Conservation (phyloP, 2,888 invertebrate species). For the Caenorhabditis plicata region DNA sequence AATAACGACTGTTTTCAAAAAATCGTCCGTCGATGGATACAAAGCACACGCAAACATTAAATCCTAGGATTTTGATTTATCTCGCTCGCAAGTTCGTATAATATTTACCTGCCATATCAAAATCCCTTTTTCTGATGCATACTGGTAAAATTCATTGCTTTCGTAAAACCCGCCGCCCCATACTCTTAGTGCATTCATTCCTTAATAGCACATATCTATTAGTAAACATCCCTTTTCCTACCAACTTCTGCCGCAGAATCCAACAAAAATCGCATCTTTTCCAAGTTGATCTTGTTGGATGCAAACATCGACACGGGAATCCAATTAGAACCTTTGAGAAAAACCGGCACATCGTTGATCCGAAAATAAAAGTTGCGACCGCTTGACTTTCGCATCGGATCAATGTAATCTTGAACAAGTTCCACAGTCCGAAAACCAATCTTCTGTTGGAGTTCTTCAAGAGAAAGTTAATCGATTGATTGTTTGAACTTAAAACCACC, state of each 20-base stretch:
- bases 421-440: constrained; percentile 86
- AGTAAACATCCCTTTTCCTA: constrained; percentile 1
- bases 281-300: constrained; percentile 16
- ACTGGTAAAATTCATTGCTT: constrained; percentile 80
- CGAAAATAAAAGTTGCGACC: constrained; percentile 81
- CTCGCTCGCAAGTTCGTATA: neutral
- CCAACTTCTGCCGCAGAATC: constrained; percentile 42
- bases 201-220: constrained; percentile 8
- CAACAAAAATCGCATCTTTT: constrained; percentile 37
- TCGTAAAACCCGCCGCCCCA: constrained; percentile 99
- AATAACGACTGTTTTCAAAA: constrained; percentile 75
- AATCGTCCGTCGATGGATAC: constrained; percentile 80
- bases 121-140: constrained; percentile 74
- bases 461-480: neutral
- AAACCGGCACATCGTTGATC: constrained; percentile 80
- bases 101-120: constrained; percentile 81
- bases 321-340: constrained; percentile 75
- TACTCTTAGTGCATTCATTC: constrained; percentile 86
- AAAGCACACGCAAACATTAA: constrained; percentile 93
- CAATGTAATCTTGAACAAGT: constrained; percentile 70
- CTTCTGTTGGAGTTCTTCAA: constrained; percentile 49
- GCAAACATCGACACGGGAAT: constrained; percentile 59
- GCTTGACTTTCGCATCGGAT: constrained; percentile 38
- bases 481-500: neutral
- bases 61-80: constrained; percentile 69